Base-by-base conservation (phyloP, 2,888 invertebrate species). In the Mythimna albipuncta region DNA sequence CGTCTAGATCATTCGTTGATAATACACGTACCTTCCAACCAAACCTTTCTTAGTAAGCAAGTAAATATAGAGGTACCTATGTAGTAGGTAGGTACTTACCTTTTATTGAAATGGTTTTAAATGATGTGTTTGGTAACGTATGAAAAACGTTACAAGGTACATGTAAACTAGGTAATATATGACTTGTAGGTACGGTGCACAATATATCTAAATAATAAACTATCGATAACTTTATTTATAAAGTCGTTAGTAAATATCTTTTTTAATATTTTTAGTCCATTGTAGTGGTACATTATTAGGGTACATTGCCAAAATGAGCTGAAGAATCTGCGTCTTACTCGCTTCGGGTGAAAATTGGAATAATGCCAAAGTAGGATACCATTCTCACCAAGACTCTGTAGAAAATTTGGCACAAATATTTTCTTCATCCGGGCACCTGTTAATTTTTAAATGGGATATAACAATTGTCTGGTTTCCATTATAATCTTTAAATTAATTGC, bases 371-470 rank as follows among this genome's bases (percentile, higher is more conserved):
- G 89, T 86, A 87, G 89, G 88, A 88, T 89, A 93, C 89, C 91
- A 91, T 91, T 91, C 91, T 90, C 88, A 90, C 87, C 85, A 85
- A 89, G 89, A 91, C 88, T 90, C 90, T 88, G 85, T 88, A 87
- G 89, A 93, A 91, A 92, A 91, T 91, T 95, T 95, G 95, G 95
- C 94, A 93, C 94, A 92, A 92, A 91, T 93, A 91, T 91, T 92
- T 90, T 90, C 89, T 89, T 89, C 89, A 86, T 89, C 89, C 89
- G 91, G 90, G 87, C 93, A 94, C 92, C 91, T 93, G 92, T 87
- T 90, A 85, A 82, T 89, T 86, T 89, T 87, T 80, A 32, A 69
- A 74, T 81, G 41, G 54, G 54, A 81, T 71, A 61, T 75, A 75
- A 77, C 52, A 32, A 69, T 79, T 47, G 58, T 78, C 47, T 59